Percentiles rank a stretch among this genome's conserved stretches.
Conservation (phyloP, 2,797 vertebrate species). For the Coregonus sp. region DNA sequence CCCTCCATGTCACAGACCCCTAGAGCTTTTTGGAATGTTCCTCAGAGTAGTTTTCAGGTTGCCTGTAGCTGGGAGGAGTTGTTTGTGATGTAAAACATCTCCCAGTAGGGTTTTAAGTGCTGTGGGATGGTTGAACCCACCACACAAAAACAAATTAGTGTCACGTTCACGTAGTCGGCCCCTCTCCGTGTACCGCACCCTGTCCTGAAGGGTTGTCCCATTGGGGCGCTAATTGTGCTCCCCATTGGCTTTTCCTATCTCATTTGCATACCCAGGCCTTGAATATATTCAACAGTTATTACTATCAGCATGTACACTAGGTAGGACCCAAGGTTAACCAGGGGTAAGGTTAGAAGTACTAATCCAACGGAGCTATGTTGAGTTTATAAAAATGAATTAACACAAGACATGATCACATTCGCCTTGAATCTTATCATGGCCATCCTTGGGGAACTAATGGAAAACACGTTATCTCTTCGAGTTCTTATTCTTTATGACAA, state of each 20-base stretch:
- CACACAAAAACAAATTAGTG: slow-evolving; percentile 65
- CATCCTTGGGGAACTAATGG: slow-evolving; percentile 36
- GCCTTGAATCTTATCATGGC: slow-evolving; percentile 34
- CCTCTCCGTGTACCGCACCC: slow-evolving; percentile 23
- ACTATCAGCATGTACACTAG: slow-evolving; percentile 9
- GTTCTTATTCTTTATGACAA: slow-evolving; percentile 32
- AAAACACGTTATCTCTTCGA: slow-evolving; percentile 33
- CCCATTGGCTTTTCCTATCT: slow-evolving; percentile 32
- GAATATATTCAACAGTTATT: slow-evolving; percentile 55
- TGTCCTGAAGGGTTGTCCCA: slow-evolving; percentile 23
- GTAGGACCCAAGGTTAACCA: slow-evolving; percentile 23
- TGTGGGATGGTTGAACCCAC: slow-evolving; percentile 33
- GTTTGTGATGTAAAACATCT: slow-evolving; percentile 42
- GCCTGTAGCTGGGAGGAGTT: slow-evolving; percentile 14
- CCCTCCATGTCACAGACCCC: slow-evolving; percentile 4
- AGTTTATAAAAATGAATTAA: slow-evolving; percentile 47
- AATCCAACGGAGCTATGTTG: slow-evolving; percentile 37
- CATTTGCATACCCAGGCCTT: slow-evolving; percentile 23
- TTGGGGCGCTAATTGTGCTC: slow-evolving; percentile 33
- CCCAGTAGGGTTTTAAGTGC: slow-evolving; percentile 53
- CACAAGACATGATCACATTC: slow-evolving; percentile 21
- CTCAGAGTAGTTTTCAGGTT: background rate
- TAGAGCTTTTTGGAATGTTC: slow-evolving; percentile 17
- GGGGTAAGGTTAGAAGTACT: slow-evolving; percentile 41
- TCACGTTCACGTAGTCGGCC: slow-evolving; percentile 56